Percentiles rank a stretch among this genome's conserved stretches.
These are phyloP conservation scores for Mizuhopecten yessoensis DNA, from an alignment of 1,140 invertebrate genomes.

Conservation along the genomic window DNA sequence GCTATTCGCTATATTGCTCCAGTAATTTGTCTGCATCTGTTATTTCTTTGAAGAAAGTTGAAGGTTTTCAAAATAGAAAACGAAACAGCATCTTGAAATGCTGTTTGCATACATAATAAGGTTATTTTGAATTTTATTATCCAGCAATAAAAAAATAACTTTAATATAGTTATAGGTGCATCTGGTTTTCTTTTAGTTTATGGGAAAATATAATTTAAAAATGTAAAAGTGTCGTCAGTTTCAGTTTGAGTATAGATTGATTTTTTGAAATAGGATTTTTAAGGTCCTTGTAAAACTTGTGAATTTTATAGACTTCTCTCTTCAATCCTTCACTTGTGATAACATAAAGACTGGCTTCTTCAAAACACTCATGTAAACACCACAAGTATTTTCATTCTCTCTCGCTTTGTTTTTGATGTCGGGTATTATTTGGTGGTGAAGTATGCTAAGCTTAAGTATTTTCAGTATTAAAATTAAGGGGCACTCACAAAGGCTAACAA, in stretches of 20 bases:
- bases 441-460: background rate
- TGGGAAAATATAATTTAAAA: background rate
- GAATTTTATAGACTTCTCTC: slow-evolving; percentile 29
- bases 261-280: background rate
- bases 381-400: background rate
- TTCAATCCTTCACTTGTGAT: background rate
- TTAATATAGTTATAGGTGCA: background rate
- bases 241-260: background rate
- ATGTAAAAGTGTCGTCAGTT: background rate
- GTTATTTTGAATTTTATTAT: background rate
- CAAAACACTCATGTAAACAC: background rate
- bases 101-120: background rate
- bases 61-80: background rate
- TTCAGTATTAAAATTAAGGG: slow-evolving; percentile 15
- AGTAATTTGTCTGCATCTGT: background rate
- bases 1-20: too few species aligned
- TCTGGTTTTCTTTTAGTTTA: background rate
- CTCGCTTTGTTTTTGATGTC: background rate
- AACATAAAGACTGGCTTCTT: background rate
- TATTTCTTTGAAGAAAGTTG: background rate
- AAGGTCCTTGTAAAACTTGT: background rate
- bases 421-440: background rate
- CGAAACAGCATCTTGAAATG: background rate
- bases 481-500: background rate
- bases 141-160: background rate